Evolutionary conservation across 2,113 vertebrate genomes (phyloP), one percentile per base, ranked within the genome.

Genomic region (Turdus rufiventris): DNA sequence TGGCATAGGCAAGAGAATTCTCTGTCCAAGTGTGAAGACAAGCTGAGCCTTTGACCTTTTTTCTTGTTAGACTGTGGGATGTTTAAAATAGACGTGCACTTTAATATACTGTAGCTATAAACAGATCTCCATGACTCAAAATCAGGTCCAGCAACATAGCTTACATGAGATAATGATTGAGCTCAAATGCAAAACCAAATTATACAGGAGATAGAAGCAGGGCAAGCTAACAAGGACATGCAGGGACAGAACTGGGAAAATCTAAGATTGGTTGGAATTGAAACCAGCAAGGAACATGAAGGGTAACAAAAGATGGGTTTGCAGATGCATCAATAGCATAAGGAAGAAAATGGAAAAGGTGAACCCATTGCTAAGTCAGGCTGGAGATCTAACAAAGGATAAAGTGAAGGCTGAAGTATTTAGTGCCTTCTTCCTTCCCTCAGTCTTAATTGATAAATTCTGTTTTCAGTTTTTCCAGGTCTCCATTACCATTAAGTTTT

Each of bases 1-100:
- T 56, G 71, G 78, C 78, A 56, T 5, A 48, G 48, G 40, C 48
- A 76, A 83, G 56, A 56, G 26, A 76, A 56, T 76, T 76, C 62
- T 56, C 48, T 36, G 56, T 48, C 87, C 78, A 83, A 83, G 62
- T 48, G 42, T 6, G 18, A 42, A 68, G 47, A 48, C 62, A 75
- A 68, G 56, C 48, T 62, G 62, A 76, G 71, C 62, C 78, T 83
- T 62, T 89, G 87, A 89, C 87, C 87, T 83, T 89, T 89, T 83
- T 89, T 70, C 87, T 70, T 36, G 34, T 70, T 70, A 70, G 78
- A 70, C 71, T 62, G 62, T 33, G 21, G 21, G 78, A 68, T 76
- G 71, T 83, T 76, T 83, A 83, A 89, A 76, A 89, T 89, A 89
- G 87, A 89, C 62, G 31, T 36, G 56, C 63, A 76, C 87, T 89